phyloP scores from a whole-genome alignment of 2,888 invertebrate species.

The Drosophila vallismaia region DNA sequence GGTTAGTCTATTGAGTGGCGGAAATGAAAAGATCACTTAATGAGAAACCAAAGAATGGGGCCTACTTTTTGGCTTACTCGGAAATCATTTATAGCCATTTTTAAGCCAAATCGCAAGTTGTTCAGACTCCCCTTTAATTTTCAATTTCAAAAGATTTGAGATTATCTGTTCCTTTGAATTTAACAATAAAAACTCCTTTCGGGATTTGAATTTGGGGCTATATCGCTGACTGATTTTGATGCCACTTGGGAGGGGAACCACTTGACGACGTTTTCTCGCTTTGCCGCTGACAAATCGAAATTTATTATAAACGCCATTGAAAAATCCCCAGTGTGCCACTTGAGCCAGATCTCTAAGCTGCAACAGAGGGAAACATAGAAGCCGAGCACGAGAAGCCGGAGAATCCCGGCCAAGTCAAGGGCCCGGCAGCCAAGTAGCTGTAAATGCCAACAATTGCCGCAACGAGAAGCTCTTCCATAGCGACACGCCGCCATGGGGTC shows the following conservation, averaged over 20 bases:
- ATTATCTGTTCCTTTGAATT: neutral
- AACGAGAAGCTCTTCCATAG: slow-evolving; percentile 51
- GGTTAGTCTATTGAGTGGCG: slow-evolving; percentile 11
- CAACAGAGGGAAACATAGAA: slow-evolving; percentile 6
- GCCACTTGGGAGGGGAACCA: slow-evolving; percentile 48
- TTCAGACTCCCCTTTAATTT: neutral
- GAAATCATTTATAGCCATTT: neutral
- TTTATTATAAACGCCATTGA: slow-evolving; percentile 78
- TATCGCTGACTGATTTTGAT: slow-evolving; percentile 27
- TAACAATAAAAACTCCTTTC: neutral
- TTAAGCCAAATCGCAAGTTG: slow-evolving; percentile 2
- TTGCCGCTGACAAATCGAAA: slow-evolving; percentile 76
- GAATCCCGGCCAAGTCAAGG: slow-evolving; percentile 43
- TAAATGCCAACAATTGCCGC: slow-evolving; percentile 74
- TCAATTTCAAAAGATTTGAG: neutral
- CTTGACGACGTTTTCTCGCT: slow-evolving; percentile 52
- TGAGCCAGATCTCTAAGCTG: slow-evolving; percentile 54
- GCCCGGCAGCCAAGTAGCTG: slow-evolving; percentile 72
- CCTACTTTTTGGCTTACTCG: slow-evolving; percentile 43
- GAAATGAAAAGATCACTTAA: slow-evolving; percentile 2
- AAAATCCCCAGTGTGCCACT: slow-evolving; percentile 72
- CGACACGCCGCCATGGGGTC: slow-evolving; percentile 5
- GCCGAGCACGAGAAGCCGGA: slow-evolving; percentile 15
- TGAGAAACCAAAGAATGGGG: slow-evolving; percentile 2
- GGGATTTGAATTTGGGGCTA: slow-evolving; percentile 4